A percentile compares a stretch with the other conserved stretches of the same genome.
phyloP scores from a whole-genome alignment of 2,113 vertebrate species.

The Pao palembangensis region DNA sequence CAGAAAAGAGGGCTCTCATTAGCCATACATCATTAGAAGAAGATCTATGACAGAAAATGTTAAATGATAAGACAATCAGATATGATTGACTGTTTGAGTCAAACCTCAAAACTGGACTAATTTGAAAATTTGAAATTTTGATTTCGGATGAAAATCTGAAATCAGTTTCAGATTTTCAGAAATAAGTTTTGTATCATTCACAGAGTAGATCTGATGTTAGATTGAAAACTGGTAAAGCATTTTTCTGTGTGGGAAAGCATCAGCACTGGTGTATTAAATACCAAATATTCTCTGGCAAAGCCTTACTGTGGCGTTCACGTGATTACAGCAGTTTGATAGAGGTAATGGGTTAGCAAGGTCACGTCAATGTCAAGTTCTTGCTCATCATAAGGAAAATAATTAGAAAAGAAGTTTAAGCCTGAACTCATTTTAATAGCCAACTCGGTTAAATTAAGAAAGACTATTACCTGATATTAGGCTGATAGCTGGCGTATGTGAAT shows the following conservation, averaged over 20 bases:
- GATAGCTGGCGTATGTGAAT: conserved; percentile 14
- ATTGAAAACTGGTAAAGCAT: too few relatives aligned
- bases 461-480: conserved; percentile 3
- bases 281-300: not conserved
- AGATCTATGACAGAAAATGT: too few relatives aligned
- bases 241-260: not conserved
- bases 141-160: too few relatives aligned
- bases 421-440: conserved; percentile 4
- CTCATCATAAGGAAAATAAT: not conserved
- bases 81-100: too few relatives aligned
- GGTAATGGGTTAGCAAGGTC: conserved; percentile 9
- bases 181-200: not conserved
- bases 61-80: too few relatives aligned
- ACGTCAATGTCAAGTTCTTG: conserved; percentile 4
- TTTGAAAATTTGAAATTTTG: too few relatives aligned
- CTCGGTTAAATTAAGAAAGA: conserved; percentile 1
- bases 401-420: not conserved
- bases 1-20: conserved; percentile 8
- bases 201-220: too few relatives aligned
- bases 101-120: too few relatives aligned
- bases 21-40: not conserved
- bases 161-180: too few relatives aligned
- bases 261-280: conserved; percentile 2
- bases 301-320: not conserved
- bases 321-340: not conserved